A percentile compares a stretch with the other conserved stretches of the same genome.
Evolutionary conservation across 2,797 vertebrate genomes (phyloP).

Genomic region (Urophycis tenuis): DNA sequence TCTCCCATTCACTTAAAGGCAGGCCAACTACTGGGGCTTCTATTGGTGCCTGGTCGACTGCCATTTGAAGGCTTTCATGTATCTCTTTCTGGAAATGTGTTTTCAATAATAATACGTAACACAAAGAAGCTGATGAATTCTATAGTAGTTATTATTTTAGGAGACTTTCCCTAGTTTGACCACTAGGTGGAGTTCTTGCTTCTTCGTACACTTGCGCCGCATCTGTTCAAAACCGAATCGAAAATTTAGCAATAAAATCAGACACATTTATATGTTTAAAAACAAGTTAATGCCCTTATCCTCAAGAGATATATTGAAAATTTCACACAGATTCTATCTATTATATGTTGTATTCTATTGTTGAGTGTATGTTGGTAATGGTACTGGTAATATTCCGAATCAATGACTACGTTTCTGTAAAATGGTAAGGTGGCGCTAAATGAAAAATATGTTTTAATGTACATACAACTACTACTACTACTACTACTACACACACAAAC

Average conservation of each 20-base stretch:
- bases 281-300: too few relatives aligned
- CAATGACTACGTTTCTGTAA: too few relatives aligned
- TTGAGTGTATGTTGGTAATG: too few relatives aligned
- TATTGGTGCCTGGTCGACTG: neutral
- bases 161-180: slow-evolving; percentile 19
- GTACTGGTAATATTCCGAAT: too few relatives aligned
- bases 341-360: too few relatives aligned
- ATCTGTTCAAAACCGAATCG: neutral
- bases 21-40: neutral
- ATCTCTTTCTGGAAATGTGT: neutral
- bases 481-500: too few relatives aligned
- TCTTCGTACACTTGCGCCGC: neutral
- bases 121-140: neutral
- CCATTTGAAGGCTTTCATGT: neutral
- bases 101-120: too few relatives aligned
- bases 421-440: too few relatives aligned
- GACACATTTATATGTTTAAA: neutral
- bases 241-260: neutral
- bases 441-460: too few relatives aligned
- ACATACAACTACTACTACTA: too few relatives aligned
- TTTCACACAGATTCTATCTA: too few relatives aligned
- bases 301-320: too few relatives aligned
- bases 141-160: neutral
- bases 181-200: slow-evolving; percentile 53
- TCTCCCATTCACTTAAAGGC: neutral